These are phyloP conservation scores for Parasteatoda lunata DNA, from an alignment of 2,888 invertebrate species.

Conservation along the genomic window DNA sequence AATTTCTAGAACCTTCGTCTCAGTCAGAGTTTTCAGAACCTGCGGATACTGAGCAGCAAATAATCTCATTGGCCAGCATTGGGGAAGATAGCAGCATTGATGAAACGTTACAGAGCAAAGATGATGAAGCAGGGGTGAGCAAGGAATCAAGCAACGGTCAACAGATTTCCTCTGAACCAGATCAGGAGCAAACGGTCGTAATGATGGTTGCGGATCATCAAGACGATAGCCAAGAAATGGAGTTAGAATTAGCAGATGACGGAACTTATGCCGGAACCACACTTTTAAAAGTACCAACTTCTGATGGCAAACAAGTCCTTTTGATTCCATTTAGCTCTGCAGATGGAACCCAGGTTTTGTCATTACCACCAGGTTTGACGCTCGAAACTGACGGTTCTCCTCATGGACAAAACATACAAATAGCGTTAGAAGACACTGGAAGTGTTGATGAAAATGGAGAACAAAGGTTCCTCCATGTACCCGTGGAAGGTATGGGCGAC, in stretches of 20 bases:
- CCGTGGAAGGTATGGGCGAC: slow-evolving; percentile 45
- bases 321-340: slow-evolving; percentile 45
- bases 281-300: slow-evolving; percentile 63
- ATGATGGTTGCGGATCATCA: slow-evolving; percentile 63
- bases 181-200: slow-evolving; percentile 45
- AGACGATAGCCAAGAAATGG: slow-evolving; percentile 44
- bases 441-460: slow-evolving; percentile 43
- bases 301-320: slow-evolving; percentile 58
- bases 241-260: slow-evolving; percentile 51
- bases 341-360: slow-evolving; percentile 52
- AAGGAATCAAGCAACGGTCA: background rate
- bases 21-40: background rate
- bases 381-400: slow-evolving; percentile 19
- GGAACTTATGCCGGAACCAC: slow-evolving; percentile 43
- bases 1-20: slow-evolving; percentile 10
- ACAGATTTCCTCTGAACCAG: slow-evolving; percentile 4
- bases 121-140: background rate
- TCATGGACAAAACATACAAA: slow-evolving; percentile 29
- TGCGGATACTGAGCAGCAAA: slow-evolving; percentile 11
- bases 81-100: background rate
- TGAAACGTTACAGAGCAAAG: background rate
- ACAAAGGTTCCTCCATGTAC: slow-evolving; percentile 42
- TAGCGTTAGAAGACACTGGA: slow-evolving; percentile 37
- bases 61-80: slow-evolving; percentile 8
- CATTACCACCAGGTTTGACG: slow-evolving; percentile 52